Conservation (phyloP, 2,888 invertebrate species). For the Heteromurus nitidus region DNA sequence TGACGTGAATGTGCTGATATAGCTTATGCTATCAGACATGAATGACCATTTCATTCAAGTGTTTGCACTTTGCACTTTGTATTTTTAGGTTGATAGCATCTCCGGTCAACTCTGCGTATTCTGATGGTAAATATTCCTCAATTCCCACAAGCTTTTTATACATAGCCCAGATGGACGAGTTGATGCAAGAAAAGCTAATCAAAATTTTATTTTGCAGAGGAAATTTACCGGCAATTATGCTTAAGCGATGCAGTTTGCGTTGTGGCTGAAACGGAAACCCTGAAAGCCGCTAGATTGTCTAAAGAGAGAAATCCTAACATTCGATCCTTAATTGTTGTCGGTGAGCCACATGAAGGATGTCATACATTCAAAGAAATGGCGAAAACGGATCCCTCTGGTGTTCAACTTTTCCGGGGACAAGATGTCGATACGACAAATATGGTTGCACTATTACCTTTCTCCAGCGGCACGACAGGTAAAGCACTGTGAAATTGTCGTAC, state of each 20-base stretch:
- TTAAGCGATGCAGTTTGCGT: constrained; percentile 67
- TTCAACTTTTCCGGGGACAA: constrained; percentile 55
- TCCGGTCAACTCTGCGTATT: constrained; percentile 68
- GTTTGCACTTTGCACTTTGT: no score
- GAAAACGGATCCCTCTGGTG: constrained; percentile 61
- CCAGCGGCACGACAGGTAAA: constrained; percentile 83
- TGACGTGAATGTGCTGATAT: no score
- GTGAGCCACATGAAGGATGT: constrained; percentile 69
- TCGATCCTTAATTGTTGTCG: constrained; percentile 65
- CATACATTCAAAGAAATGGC: constrained; percentile 70
- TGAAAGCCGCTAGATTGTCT: constrained; percentile 55
- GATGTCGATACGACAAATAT: constrained; percentile 73
- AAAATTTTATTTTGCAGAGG: constrained; percentile 68
- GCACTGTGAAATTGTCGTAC: no score
- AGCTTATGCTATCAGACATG: no score
- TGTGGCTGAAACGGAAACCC: constrained; percentile 63
- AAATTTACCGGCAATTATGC: constrained; percentile 71
- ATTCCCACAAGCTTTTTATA: neutral
- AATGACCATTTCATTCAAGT: neutral
- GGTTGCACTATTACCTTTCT: constrained; percentile 78
- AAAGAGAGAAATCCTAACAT: constrained; percentile 61
- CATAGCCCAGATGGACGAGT: neutral
- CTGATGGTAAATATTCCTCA: constrained; percentile 55
- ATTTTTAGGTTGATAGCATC: constrained; percentile 60
- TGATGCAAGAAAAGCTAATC: no score